Base-by-base conservation (phyloP, 2,113 vertebrate species). In the Brachypodius melanocephalos region DNA sequence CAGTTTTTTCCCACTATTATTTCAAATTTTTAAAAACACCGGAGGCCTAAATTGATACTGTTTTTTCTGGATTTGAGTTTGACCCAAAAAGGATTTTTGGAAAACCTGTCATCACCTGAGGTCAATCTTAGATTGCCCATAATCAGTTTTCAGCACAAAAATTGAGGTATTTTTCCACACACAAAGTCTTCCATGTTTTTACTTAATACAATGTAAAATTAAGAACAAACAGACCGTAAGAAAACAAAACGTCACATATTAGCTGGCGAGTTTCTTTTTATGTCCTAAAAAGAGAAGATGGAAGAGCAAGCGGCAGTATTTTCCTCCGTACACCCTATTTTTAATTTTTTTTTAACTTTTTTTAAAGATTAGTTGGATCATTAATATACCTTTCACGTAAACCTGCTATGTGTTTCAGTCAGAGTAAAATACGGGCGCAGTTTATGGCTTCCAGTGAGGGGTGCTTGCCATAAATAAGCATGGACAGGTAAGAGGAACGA, bases 401-500 rank as follows among this genome's bases (percentile, higher is more conserved):
- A 38, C 58, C 74, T 52, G 78, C 90, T 90, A 14, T 80, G 59
- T 12, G 1, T 76, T 79, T 91, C 67, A 90, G 95, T 91, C 81
- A 49, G 48, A 95, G 59, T 89, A 69, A 91, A 97, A 88, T 78
- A 84, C 19, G 2, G 65, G 83, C 2, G 0, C 80, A 65, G 78
- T 95, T 94, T 91, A 92, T 96, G 75, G 94, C 94, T 95, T 76
- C 57, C 52, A 92, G 74, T 90, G 85, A 85, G 54, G 49, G 84
- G 78, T 95, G 46, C 62, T 84, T 85, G 81, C 95, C 90, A 93
- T 97, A 97, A 97, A 95, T 97, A 97, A 97, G 95, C 83, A 90
- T 13, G 88, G 95, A 95, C 97, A 98, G 97, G 97, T 98, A 98
- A 97, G 96, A 96, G 90, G 75, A 93, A 59, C 85, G 81, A 96